Base-by-base conservation (phyloP, 2,113 vertebrate genomes). In the Tauraco erythrolophus region DNA sequence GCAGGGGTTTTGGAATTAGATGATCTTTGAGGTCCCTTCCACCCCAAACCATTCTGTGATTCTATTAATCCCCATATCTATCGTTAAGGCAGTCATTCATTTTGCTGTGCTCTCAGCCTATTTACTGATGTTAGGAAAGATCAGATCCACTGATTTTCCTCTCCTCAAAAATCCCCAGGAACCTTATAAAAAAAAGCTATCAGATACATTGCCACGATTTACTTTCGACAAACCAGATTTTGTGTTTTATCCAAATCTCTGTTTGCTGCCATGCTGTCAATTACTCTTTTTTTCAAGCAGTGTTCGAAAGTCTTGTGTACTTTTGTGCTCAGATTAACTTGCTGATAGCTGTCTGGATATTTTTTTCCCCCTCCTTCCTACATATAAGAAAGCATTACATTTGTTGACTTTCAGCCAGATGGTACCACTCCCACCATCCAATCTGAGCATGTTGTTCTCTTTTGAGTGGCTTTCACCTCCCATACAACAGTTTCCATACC, bases 351-450 rank as follows among this genome's bases (percentile, higher is more conserved):
- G 51, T 27, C 48, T 94, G 65, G 35, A 61, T 79, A 43, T 43
- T 43, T 50, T 31, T 30, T 16, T 1, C 14, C 12, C 12, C 6
- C 33, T 84, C 31, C 6, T 78, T 64, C 39, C 50, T 61, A n/a
- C 10, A 10, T 21, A 25, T 12, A n/a, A 78, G 82, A 62, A 85
- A 78, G 4, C 58, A 68, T 79, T 69, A 16, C 15, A 48, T 68
- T 19, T 92, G 66, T 82, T 92, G 84, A 91, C 74, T 94, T 69
- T n/a, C 39, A 79, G 93, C 65, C 92, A 95, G 87, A 85, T 93
- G 92, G 93, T 89, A 72, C 87, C 89, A 93, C 84, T 96, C 92
- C 92, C 70, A 82, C 89, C 74, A 56, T 39, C 43, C 77, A 82
- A 69, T 61, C 77, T 88, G 65, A 96, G 65, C 68, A 37, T 1